Base-by-base conservation (phyloP, 2,888 invertebrate species). In the Busseola fusca region DNA sequence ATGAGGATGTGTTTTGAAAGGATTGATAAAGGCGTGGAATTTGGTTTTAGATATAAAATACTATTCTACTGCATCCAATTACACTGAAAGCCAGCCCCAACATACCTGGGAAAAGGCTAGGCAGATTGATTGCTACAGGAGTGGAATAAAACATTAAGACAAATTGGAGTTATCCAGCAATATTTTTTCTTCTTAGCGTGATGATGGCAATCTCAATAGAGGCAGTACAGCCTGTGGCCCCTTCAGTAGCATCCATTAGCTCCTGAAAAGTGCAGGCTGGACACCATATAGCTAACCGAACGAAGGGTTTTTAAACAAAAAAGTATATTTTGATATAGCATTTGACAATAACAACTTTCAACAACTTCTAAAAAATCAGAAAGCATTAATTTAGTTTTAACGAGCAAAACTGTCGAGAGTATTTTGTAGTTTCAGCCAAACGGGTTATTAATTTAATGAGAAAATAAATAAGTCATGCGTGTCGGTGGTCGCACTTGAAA, bases 341-440 rank as follows among this genome's bases (percentile, higher is more conserved):
- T 79, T 76, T 67, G 50, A 48, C 50, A 59, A 50, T 30, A 62
- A 54, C 27, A 62, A 56, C 42, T 25, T 64, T 58, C 14, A 42
- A 48, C 9, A n/a, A 65, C 10, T 9, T 54, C 10, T 21, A n/a
- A 65, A 72, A 21, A 69, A 54, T 21, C n/a, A 34, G n/a, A 57
- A 68, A 52, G 30, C 42, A 84, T 81, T 81, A 75, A 84, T 84
- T 62, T 69, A 56, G 21, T 75, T 78, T 73, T 65, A 69, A 70
- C 64, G 65, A 76, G 63, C 59, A 65, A 71, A 70, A 60, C 60
- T 68, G 68, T 76, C 64, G 21, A 14, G 34, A 71, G 10, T 27
- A 57, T 64, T 59, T 66, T 71, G 59, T 64, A 57, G 37, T 78
- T 81, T 48, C 40, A 71, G 64, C 72, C 64, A 76, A 66, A 52